Evolutionary conservation across 2,797 vertebrate species (phyloP), one percentile per base, ranked within the genome.

Genomic region (Anguilla pacifica): DNA sequence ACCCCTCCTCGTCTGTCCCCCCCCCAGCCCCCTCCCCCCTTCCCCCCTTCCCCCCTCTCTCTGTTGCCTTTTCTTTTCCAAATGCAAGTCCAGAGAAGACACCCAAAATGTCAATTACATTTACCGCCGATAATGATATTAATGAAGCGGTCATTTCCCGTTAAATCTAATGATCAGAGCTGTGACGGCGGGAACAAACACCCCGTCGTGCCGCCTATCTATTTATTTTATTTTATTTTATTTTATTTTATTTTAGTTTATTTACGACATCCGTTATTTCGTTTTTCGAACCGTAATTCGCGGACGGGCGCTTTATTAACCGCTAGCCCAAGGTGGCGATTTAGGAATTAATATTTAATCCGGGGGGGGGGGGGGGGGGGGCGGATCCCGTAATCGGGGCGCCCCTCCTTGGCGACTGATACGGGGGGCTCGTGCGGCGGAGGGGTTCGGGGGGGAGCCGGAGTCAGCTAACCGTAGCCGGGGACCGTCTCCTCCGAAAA

Each of bases 261-360:
- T 49, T 81, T 28, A 35, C 3, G 43, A 6, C 19, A 28, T 74
- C n/a, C 83, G 57, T 57, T n/a, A 6, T 51, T 84, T 6, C 67
- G 35, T 49, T 84, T 85, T 74, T 72, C 70, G 22, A 53, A 55
- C 55, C 31, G 84, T 93, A 93, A 93, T 91, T 93, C 61, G 91
- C 92, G 89, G 87, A 53, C 86, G 81, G 31, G 43, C 43, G 57
- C 2, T 86, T 88, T 88, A 88, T 88, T 86, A 88, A 83, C 77
- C 55, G 46, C 15, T 70, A 86, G 85, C 88, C 88, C 88, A 86
- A 82, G 85, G 88, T 86, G 84, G 57, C 51, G 77, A 83, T 88
- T 88, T 72, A 55, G 22, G 55, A 88, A 86, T 88, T 49, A 88
- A 88, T 86, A 86, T 88, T 67, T 85, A 57, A 77, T 79, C 53